phyloP scores from a whole-genome alignment of 2,888 invertebrate genomes.

The Eupelmus urozonus region DNA sequence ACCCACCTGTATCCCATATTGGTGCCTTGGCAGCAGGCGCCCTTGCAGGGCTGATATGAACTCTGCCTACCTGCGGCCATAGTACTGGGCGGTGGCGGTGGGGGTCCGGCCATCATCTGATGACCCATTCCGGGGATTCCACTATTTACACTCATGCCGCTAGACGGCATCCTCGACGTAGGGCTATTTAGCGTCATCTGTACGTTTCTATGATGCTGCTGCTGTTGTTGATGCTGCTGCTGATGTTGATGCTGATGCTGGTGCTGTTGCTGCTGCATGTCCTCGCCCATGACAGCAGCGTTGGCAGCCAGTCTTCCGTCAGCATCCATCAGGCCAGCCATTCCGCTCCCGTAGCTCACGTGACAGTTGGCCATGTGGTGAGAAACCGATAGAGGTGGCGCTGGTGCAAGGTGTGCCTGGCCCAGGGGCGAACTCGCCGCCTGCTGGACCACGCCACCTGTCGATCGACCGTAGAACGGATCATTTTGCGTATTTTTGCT shows the following conservation, averaged over 20 bases:
- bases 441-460: slow-evolving; percentile 17
- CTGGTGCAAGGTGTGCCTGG: slow-evolving; percentile 13
- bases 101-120: slow-evolving; percentile 56
- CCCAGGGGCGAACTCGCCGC: slow-evolving; percentile 28
- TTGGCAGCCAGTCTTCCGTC: slow-evolving; percentile 65
- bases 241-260: slow-evolving; percentile 33
- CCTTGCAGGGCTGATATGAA: slow-evolving; percentile 69
- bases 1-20: slow-evolving; percentile 59
- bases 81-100: slow-evolving; percentile 55
- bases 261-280: slow-evolving; percentile 49
- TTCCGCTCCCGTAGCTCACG: not conserved
- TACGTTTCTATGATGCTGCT: slow-evolving; percentile 44
- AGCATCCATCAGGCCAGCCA: slow-evolving; percentile 18
- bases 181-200: slow-evolving; percentile 61
- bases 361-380: slow-evolving; percentile 36
- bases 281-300: slow-evolving; percentile 61
- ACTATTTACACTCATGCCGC: slow-evolving; percentile 61
- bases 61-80: slow-evolving; percentile 58
- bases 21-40: slow-evolving; percentile 70
- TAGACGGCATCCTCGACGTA: slow-evolving; percentile 52
- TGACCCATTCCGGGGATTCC: slow-evolving; percentile 61
- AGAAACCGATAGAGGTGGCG: not conserved
- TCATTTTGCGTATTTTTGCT: slow-evolving; percentile 38
- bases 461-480: slow-evolving; percentile 6
- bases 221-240: slow-evolving; percentile 34